A percentile compares a stretch with the other conserved stretches of the same genome.
phyloP scores from a whole-genome alignment of 1,140 invertebrate species.

The Tachypleus tridentatus region DNA sequence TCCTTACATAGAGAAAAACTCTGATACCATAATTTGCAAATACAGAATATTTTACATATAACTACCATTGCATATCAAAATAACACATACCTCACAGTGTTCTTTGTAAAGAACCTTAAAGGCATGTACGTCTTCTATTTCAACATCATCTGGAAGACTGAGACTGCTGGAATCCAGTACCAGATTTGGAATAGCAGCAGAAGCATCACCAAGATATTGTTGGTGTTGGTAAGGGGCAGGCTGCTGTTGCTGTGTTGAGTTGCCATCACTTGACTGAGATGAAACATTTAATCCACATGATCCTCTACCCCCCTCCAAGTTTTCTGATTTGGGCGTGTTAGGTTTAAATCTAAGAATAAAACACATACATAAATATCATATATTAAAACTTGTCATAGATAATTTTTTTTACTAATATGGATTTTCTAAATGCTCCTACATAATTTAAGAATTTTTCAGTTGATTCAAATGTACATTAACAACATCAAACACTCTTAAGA shows the following conservation, averaged over 20 bases:
- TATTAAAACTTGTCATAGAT: too few relatives aligned
- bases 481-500: too few relatives aligned
- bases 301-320: constrained; percentile 15
- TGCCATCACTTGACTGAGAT: constrained; percentile 12
- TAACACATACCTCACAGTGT: constrained; percentile 58
- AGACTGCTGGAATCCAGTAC: constrained; percentile 52
- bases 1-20: too few relatives aligned
- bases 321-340: constrained; percentile 10
- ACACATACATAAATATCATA: too few relatives aligned
- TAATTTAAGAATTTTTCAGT: too few relatives aligned
- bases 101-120: constrained; percentile 73
- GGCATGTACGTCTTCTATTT: constrained; percentile 58
- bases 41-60: too few relatives aligned
- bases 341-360: too few relatives aligned
- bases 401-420: too few relatives aligned
- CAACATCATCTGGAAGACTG: constrained; percentile 58
- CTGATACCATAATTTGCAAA: too few relatives aligned
- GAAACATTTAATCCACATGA: constrained; percentile 10
- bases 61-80: too few relatives aligned
- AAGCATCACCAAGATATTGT: constrained; percentile 66
- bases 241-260: not conserved
- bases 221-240: constrained; percentile 30
- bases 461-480: too few relatives aligned
- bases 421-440: too few relatives aligned
- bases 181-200: constrained; percentile 64